Percentiles rank a stretch among this genome's conserved stretches.
Evolutionary conservation across 1,140 invertebrate genomes (phyloP).

Genomic region (Neodiprion lecontei): DNA sequence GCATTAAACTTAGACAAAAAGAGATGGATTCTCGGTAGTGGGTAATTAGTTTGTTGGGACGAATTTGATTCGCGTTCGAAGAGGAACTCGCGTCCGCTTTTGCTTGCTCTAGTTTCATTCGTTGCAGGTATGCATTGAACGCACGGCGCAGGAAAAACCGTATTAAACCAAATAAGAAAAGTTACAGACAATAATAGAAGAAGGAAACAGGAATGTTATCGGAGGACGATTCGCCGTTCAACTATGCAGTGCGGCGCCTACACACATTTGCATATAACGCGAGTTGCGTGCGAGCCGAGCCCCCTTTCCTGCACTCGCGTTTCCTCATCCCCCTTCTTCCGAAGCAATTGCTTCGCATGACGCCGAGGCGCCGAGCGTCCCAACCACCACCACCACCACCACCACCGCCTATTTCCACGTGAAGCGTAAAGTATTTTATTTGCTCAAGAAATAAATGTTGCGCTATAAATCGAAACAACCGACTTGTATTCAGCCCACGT

Average conservation of each 20-base stretch:
- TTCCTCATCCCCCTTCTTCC: not conserved
- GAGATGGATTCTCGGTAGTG: no score
- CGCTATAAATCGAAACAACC: not conserved
- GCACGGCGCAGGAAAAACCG: not conserved
- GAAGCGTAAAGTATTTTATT: not conserved
- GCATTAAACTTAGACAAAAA: no score
- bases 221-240: not conserved
- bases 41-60: no score
- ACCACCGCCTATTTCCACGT: not conserved
- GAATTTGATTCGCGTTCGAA: no score
- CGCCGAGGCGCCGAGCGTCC: not conserved
- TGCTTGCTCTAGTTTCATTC: no score
- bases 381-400: not conserved
- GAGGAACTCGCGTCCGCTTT: no score
- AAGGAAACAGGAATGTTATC: constrained; percentile 3
- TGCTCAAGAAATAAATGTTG: constrained; percentile 3
- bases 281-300: not conserved
- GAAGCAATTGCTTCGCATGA: not conserved
- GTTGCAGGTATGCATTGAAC: no score
- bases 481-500: not conserved
- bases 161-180: not conserved
- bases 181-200: not conserved
- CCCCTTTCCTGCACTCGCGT: no score
- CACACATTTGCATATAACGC: constrained; percentile 7
- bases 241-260: not conserved